Evolutionary conservation across 2,797 vertebrate species (phyloP).

Genomic region (Emydoidea blandingii): DNA sequence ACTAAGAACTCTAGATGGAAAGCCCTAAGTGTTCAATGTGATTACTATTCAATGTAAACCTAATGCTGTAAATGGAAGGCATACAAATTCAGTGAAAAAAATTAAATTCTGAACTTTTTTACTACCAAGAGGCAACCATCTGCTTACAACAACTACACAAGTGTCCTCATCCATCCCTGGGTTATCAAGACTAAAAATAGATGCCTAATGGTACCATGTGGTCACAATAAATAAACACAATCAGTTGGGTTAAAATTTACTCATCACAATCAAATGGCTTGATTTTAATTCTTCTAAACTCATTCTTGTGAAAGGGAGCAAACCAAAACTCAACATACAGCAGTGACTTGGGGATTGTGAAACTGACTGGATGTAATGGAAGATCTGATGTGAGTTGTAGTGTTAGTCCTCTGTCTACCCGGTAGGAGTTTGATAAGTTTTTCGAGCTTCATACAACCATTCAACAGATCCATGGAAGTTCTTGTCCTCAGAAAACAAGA

Average conservation of each 20-base stretch:
- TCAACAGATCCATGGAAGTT: not conserved
- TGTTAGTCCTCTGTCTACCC: not conserved
- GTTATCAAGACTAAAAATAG: not conserved
- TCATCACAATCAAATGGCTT: not conserved
- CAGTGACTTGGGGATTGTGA: not conserved
- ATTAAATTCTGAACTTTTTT: not conserved
- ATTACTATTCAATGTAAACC: not conserved
- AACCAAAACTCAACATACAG: not conserved
- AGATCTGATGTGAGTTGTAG: not conserved
- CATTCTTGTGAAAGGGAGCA: not conserved
- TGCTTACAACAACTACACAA: not conserved
- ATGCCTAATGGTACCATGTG: not conserved
- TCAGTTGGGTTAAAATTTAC: not conserved
- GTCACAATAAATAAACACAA: not conserved
- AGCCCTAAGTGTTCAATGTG: not conserved
- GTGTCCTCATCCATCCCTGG: not conserved
- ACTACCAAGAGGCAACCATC: not conserved
- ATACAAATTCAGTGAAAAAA: not conserved
- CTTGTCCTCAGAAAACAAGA: not conserved
- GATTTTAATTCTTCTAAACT: not conserved
- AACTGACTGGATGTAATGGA: not conserved
- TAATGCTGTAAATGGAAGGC: not conserved
- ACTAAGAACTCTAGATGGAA: not conserved
- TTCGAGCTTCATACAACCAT: not conserved
- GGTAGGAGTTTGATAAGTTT: not conserved